Evolutionary conservation across 2,888 invertebrate species (phyloP).

Genomic region (Apeira syringaria): DNA sequence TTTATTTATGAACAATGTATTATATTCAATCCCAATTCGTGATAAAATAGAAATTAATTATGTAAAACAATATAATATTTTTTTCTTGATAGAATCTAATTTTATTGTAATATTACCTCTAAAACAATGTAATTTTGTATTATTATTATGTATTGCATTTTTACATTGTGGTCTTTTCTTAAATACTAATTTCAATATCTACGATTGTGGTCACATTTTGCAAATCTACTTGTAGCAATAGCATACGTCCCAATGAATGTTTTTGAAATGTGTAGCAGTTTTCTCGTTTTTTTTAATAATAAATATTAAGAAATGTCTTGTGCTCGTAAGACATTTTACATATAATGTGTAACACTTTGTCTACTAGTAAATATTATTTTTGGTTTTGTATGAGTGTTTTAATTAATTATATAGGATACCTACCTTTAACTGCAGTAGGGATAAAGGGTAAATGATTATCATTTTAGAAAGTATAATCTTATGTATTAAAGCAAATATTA

Average conservation of each 20-base stretch:
- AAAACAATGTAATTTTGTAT: too few species aligned
- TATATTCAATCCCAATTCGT: too few species aligned
- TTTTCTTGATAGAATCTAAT: too few species aligned
- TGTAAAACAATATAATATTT: too few species aligned
- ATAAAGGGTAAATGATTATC: too few species aligned
- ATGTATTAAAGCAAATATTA: neutral
- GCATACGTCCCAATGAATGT: conserved; percentile 60
- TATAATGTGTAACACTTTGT: conserved; percentile 69
- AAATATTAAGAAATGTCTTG: conserved; percentile 56
- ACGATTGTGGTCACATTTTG: conserved; percentile 30
- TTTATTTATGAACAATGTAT: too few species aligned
- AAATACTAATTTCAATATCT: too few species aligned
- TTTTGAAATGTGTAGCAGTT: conserved; percentile 62
- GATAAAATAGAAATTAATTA: too few species aligned
- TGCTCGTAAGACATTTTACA: conserved; percentile 58
- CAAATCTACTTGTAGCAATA: too few species aligned
- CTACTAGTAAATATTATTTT: conserved; percentile 82
- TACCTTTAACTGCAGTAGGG: too few species aligned
- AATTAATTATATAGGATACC: conserved; percentile 17
- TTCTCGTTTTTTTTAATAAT: conserved; percentile 46
- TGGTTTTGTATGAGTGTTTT: conserved; percentile 65
- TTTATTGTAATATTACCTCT: too few species aligned
- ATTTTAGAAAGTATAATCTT: too few species aligned
- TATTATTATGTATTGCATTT: conserved; percentile 1
- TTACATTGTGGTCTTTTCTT: neutral